Evolutionary conservation across 1,140 invertebrate species (phyloP).

Genomic region (Lepidurus apus): DNA sequence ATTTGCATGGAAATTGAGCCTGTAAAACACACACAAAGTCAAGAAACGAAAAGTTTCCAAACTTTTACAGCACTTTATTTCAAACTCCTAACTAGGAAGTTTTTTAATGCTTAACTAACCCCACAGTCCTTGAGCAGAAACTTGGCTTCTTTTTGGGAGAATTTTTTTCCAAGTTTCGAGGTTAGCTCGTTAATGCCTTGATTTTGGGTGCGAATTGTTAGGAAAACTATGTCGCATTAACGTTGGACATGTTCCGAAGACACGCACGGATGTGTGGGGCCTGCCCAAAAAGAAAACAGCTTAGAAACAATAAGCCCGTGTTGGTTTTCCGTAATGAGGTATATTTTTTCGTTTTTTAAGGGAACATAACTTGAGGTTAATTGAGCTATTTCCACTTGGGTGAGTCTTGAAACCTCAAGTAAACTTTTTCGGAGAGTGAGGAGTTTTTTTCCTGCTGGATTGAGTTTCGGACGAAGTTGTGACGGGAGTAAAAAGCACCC

Average conservation of each 20-base stretch:
- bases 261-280: not conserved
- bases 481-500: not conserved
- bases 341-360: not conserved
- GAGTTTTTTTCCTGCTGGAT: not conserved
- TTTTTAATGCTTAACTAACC: not conserved
- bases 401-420: not conserved
- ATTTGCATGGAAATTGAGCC: constrained; percentile 19
- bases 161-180: not conserved
- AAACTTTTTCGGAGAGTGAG: not conserved
- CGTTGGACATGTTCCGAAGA: not conserved
- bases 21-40: not conserved
- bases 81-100: not conserved
- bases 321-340: not conserved
- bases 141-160: not conserved
- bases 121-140: not conserved
- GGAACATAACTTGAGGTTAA: not conserved
- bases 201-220: not conserved
- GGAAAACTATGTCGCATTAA: not conserved
- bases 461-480: not conserved
- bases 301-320: constrained; percentile 9
- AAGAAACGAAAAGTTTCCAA: not conserved
- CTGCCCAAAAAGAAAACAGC: not conserved
- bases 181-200: not conserved
- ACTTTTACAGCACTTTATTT: not conserved
- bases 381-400: constrained; percentile 7